Conservation (phyloP, 2,888 invertebrate species). For the Frankliniella intonsa region DNA sequence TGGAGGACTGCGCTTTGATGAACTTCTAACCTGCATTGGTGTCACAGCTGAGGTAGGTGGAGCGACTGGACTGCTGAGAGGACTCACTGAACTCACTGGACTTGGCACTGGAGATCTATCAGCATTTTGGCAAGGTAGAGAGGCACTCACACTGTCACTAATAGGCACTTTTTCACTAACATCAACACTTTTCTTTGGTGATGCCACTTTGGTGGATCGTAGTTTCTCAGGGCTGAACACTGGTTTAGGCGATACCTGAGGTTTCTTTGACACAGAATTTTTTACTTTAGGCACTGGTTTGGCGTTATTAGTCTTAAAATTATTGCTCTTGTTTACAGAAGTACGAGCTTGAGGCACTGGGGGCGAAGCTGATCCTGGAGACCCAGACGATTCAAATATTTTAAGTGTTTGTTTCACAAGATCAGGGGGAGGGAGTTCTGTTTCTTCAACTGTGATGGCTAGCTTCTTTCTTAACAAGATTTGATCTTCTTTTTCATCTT, state of each 20-base stretch:
- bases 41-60: slow-evolving; percentile 43
- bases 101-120: neutral
- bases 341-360: slow-evolving; percentile 27
- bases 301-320: slow-evolving; percentile 33
- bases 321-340: slow-evolving; percentile 15
- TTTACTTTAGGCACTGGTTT: slow-evolving; percentile 33
- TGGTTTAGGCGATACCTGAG: slow-evolving; percentile 51
- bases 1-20: neutral
- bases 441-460: slow-evolving; percentile 53
- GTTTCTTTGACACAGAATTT: slow-evolving; percentile 43
- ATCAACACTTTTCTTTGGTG: slow-evolving; percentile 31
- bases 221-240: slow-evolving; percentile 38
- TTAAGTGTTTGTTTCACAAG: slow-evolving; percentile 80
- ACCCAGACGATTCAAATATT: slow-evolving; percentile 67
- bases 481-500: slow-evolving; percentile 8
- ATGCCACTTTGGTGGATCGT: slow-evolving; percentile 27
- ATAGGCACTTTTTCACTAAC: neutral
- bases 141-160: neutral
- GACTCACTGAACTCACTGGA: slow-evolving; percentile 43
- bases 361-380: slow-evolving; percentile 41
- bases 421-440: slow-evolving; percentile 82
- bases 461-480: neutral
- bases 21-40: slow-evolving; percentile 43
- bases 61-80: slow-evolving; percentile 38
- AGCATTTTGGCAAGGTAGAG: neutral